Evolutionary conservation across 2,113 vertebrate genomes (phyloP).

Genomic region (Pristiophorus japonicus): DNA sequence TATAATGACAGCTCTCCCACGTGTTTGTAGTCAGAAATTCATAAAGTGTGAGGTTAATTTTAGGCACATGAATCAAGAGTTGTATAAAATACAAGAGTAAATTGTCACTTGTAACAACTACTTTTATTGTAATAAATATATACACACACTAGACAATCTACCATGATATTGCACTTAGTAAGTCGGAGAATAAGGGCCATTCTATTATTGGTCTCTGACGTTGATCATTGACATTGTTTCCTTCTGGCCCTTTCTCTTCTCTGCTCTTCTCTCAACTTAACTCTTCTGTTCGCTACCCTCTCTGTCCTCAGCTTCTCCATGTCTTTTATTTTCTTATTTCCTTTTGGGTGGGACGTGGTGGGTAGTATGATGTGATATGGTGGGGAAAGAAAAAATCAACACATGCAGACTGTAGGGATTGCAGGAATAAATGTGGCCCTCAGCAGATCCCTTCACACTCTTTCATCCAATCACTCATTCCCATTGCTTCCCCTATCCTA

Average conservation of each 20-base stretch:
- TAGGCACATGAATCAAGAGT: background rate
- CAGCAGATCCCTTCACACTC: background rate
- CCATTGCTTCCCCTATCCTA: background rate
- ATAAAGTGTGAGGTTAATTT: background rate
- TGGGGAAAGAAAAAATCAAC: background rate
- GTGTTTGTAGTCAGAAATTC: background rate
- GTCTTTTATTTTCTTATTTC: background rate
- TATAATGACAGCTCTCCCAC: too few species aligned
- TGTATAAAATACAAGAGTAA: background rate
- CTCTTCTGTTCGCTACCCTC: background rate
- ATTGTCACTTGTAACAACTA: background rate
- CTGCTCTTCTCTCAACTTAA: background rate
- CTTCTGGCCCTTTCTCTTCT: background rate
- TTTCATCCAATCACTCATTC: background rate
- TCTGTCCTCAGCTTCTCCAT: background rate
- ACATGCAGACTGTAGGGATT: background rate
- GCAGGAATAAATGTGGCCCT: background rate
- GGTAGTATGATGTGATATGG: background rate
- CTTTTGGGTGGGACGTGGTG: background rate
- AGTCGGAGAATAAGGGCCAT: background rate
- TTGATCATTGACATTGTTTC: background rate
- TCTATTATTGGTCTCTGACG: background rate
- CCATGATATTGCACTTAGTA: too few species aligned
- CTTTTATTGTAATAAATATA: background rate
- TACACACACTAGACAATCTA: too few species aligned